Base-by-base conservation (phyloP, 2,113 vertebrate genomes). In the Clarias gariepinus region DNA sequence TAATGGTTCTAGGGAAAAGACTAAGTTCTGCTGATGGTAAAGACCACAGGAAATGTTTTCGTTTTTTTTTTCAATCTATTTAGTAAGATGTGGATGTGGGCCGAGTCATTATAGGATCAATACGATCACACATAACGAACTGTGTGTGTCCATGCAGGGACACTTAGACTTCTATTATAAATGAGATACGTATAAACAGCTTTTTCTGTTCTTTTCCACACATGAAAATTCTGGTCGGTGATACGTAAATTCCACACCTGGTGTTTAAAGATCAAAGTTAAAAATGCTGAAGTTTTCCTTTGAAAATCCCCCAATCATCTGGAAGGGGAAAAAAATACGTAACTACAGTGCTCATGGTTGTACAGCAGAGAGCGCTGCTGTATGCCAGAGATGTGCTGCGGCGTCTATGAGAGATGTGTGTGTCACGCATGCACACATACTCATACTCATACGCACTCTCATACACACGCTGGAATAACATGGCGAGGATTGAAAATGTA, bases 401-500 rank as follows among this genome's bases (percentile, higher is more conserved):
- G 69, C 28, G n/a, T 64, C 69, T 66, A 57, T 60, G n/a, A 66
- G 53, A 25, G 58, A 85, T 82, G 30, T 82, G 66, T 61, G 66
- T 53, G 74, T 79, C 47, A 11, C 57, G 55, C 81, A 76, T 69
- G 36, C 55, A 64, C 47, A 78, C 18, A 71, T 33, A 21, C 41
- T 28, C 73, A 13, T 36, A 52, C 53, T 61, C 9, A 61, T 36
- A 63, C 57, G 28, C 79, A 66, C 36, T 30, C 41, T 41, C 66
- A 23, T 77, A 19, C 79, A 61, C 60, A 81, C 82, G 64, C 57
- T 36, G 58, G 53, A 61, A 80, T 68, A 52, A 81, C 76, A 81
- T 33, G 60, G 15, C 33, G 80, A 80, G 90, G 91, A 85, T 85
- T 89, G 82, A 86, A 81, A 86, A 85, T 47, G 87, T 89, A 91